phyloP scores from a whole-genome alignment of 2,888 invertebrate species.

The Himalopsyche tibetana region DNA sequence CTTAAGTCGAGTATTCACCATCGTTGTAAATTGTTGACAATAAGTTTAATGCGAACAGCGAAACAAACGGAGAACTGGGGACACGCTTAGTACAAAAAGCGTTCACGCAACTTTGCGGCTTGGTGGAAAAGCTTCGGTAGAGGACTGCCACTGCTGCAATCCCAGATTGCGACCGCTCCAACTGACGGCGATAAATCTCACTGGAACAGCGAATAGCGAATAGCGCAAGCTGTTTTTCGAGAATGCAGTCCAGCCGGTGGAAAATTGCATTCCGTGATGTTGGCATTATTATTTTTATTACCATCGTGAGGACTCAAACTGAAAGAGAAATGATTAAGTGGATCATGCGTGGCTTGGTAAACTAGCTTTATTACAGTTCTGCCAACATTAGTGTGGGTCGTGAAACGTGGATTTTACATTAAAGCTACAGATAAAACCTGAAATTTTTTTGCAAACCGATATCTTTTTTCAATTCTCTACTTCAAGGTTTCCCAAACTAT shows the following conservation, averaged over 20 bases:
- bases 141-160: not conserved
- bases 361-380: not conserved
- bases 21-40: too few species aligned
- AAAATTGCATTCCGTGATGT: conserved; percentile 37
- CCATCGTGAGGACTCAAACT: conserved; percentile 8
- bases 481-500: too few species aligned
- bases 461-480: too few species aligned
- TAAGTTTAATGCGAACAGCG: too few species aligned
- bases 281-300: not conserved
- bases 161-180: not conserved
- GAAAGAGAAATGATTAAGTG: conserved; percentile 40
- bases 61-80: too few species aligned
- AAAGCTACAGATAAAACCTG: too few species aligned
- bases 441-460: too few species aligned
- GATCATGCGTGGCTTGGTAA: conserved; percentile 3
- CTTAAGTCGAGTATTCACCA: too few species aligned
- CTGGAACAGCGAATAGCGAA: conserved; percentile 39
- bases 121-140: not conserved
- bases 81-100: not conserved
- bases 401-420: not conserved
- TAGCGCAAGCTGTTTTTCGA: conserved; percentile 45
- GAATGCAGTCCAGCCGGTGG: conserved; percentile 38
- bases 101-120: not conserved
- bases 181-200: conserved; percentile 45
- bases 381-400: not conserved